Evolutionary conservation across 2,797 vertebrate genomes (phyloP).

Genomic region (Lagorchestes hirsutus): DNA sequence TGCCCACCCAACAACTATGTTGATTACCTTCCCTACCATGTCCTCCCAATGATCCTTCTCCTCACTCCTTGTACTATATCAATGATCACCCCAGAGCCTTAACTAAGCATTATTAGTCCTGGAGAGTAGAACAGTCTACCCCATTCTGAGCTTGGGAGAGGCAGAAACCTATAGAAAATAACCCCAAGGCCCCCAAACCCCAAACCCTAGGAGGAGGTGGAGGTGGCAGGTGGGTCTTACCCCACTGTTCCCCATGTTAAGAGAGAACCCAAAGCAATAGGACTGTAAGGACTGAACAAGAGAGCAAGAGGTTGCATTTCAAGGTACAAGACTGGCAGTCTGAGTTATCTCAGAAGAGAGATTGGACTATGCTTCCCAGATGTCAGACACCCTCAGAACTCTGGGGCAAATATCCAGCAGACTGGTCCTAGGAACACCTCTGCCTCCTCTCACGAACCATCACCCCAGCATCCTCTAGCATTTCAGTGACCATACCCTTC

Average conservation of each 20-base stretch:
- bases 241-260: neutral
- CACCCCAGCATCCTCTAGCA: neutral
- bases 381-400: constrained; percentile 82
- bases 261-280: neutral
- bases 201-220: neutral
- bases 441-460: neutral
- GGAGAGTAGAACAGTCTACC: neutral
- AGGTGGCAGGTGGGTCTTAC: neutral
- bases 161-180: neutral
- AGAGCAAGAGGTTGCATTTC: neutral
- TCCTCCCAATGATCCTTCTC: neutral
- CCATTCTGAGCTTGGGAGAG: neutral
- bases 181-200: neutral
- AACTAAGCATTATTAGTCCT: neutral
- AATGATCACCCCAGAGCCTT: neutral
- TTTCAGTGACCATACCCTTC: neutral
- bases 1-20: neutral
- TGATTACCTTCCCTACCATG: neutral
- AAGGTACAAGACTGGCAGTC: neutral
- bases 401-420: constrained; percentile 96
- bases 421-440: constrained; percentile 59
- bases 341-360: neutral
- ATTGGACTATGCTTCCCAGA: neutral
- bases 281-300: neutral
- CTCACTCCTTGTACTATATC: neutral